Conservation (phyloP, 2,888 invertebrate genomes). For the Coelogynopora nodosa region DNA sequence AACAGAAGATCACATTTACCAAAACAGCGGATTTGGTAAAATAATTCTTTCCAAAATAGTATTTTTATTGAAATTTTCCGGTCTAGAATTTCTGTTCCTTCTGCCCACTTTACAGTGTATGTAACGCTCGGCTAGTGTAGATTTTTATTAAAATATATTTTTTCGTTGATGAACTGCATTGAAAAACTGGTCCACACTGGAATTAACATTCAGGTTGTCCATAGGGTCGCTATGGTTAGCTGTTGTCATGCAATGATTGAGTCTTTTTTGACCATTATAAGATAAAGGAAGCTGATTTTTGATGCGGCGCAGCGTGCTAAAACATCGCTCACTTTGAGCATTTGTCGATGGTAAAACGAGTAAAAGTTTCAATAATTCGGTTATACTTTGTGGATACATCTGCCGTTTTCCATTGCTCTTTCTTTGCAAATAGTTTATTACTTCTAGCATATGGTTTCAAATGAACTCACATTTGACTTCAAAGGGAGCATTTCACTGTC, state of each 20-base stretch:
- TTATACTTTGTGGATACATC: neutral
- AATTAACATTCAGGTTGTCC: neutral
- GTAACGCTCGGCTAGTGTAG: too few relatives aligned
- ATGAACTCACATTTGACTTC: neutral
- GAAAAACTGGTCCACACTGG: neutral
- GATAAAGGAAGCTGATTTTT: neutral
- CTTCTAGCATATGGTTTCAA: neutral
- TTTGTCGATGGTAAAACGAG: neutral
- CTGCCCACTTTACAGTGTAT: too few relatives aligned
- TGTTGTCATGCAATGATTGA: neutral
- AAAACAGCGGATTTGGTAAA: too few relatives aligned
- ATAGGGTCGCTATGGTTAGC: neutral
- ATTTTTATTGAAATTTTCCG: too few relatives aligned
- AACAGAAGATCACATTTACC: too few relatives aligned
- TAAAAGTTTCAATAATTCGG: neutral
- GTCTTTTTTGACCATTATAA: neutral
- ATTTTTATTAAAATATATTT: too few relatives aligned
- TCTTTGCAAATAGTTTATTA: neutral
- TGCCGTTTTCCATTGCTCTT: neutral
- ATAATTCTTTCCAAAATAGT: too few relatives aligned
- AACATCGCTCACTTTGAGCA: neutral
- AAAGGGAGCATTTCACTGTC: too few relatives aligned
- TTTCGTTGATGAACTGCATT: too few relatives aligned
- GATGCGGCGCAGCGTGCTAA: neutral
- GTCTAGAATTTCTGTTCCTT: too few relatives aligned